Percentiles rank a stretch among this genome's conserved stretches.
These are phyloP conservation scores for Myrmecobius fasciatus DNA, from an alignment of 2,113 vertebrate species.

Conservation along the genomic window DNA sequence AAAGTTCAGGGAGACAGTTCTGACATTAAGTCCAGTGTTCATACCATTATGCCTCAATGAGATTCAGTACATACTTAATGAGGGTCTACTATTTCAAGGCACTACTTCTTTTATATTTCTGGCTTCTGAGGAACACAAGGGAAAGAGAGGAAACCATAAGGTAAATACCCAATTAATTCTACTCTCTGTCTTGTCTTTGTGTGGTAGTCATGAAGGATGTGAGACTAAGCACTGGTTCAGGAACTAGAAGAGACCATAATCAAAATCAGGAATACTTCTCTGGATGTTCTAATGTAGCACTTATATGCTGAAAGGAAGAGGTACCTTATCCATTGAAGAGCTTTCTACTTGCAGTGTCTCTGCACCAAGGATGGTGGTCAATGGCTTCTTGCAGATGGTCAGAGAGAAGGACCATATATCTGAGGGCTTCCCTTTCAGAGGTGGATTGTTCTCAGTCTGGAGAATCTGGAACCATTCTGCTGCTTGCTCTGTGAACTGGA, in stretches of 20 bases:
- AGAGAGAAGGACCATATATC: conserved; percentile 25
- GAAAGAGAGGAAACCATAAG: not conserved
- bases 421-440: too few species aligned
- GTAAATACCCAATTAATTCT: not conserved
- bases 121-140: conserved; percentile 6
- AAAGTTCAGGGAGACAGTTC: not conserved
- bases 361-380: conserved; percentile 53
- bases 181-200: not conserved
- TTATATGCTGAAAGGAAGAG: not conserved
- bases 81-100: not conserved
- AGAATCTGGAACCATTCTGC: conserved; percentile 37
- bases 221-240: conserved; percentile 28
- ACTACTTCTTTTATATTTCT: not conserved
- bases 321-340: not conserved
- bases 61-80: not conserved
- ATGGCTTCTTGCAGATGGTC: conserved; percentile 54
- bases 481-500: conserved; percentile 50
- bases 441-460: not conserved
- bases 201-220: conserved; percentile 15
- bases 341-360: not conserved
- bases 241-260: conserved; percentile 32
- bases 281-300: conserved; percentile 31
- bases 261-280: conserved; percentile 59
- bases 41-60: not conserved
- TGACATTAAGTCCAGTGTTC: not conserved